Evolutionary conservation across 1,140 invertebrate genomes (phyloP).

Genomic region (Cotesia chilonis): DNA sequence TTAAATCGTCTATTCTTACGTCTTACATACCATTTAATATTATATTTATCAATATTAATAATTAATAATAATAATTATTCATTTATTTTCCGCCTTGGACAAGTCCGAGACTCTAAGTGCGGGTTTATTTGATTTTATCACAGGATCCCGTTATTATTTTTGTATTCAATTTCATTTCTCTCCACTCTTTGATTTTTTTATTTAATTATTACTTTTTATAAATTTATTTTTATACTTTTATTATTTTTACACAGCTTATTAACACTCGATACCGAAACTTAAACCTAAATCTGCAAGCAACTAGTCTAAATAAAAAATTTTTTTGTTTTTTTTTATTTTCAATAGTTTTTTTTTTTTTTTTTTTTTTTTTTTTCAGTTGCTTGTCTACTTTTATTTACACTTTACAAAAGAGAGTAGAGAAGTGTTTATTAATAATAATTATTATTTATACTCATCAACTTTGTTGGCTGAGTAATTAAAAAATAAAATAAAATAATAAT

Average conservation of each 20-base stretch:
- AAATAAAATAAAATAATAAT: no score
- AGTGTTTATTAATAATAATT: constrained; percentile 19
- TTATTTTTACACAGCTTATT: neutral
- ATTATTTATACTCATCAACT: neutral
- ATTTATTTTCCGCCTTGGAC: constrained; percentile 11
- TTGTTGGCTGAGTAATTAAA: no score
- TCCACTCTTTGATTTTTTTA: neutral
- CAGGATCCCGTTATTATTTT: constrained; percentile 55
- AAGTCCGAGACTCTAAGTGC: constrained; percentile 29
- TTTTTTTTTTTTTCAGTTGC: neutral
- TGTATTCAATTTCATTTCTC: constrained; percentile 28
- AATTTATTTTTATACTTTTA: neutral
- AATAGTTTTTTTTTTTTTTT: neutral
- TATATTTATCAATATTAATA: neutral
- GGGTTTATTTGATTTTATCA: constrained; percentile 61
- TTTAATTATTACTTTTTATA: neutral
- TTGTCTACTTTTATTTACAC: constrained; percentile 47
- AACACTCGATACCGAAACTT: neutral
- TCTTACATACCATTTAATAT: constrained; percentile 10
- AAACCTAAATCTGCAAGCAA: neutral
- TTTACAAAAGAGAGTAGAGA: constrained; percentile 41
- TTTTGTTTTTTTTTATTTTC: neutral
- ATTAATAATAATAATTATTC: neutral
- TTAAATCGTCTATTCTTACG: constrained; percentile 47
- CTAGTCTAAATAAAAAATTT: neutral